Evolutionary conservation across 2,797 vertebrate genomes (phyloP), one percentile per base, ranked within the genome.

Genomic region (Alectoris magna): DNA sequence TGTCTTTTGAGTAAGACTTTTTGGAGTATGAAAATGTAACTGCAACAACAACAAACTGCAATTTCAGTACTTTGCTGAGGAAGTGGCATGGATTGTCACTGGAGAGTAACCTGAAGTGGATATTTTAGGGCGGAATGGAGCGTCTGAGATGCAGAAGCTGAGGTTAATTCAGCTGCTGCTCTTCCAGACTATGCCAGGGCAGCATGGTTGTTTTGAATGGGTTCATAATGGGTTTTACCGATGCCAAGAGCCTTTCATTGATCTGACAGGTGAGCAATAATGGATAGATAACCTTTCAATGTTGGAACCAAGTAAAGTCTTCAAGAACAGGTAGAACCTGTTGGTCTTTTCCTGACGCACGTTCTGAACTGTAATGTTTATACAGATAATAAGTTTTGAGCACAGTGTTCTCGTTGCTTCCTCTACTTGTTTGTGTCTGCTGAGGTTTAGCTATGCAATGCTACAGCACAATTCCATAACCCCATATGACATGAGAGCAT

Each of bases 301-400:
- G 87, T 70, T 87, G 67, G 71, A 89, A 93, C 90, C 46, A 71
- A 87, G 55, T 49, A 51, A 69, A 82, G n/a, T 82, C 73, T 73
- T 80, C 60, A 77, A 74, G 80, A 90, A 92, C 90, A 85, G 72
- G 88, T 94, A 91, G 84, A 93, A 95, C 96, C 63, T 75, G 82
- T 90, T 90, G 26, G 11, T 78, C 34, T 90, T 58, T 90, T 60
- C 72, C 63, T 87, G 53, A 19, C 55, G 48, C 18, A 81, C 38
- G 24, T 63, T 84, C 60, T 81, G 88, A 91, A 69, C 49, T 31
- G 2, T 11, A n/a, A 41, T 8, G 21, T 46, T 71, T 27, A 19
- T 26, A 34, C 0, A 15, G 41, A 82, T 48, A 63, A 86, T 43
- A 60, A 44, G 14, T 22, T 60, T 29, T 46, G 36, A 49, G 49